Base-by-base conservation (phyloP, 2,888 invertebrate species). In the Hirtodrosophila alboralis region DNA sequence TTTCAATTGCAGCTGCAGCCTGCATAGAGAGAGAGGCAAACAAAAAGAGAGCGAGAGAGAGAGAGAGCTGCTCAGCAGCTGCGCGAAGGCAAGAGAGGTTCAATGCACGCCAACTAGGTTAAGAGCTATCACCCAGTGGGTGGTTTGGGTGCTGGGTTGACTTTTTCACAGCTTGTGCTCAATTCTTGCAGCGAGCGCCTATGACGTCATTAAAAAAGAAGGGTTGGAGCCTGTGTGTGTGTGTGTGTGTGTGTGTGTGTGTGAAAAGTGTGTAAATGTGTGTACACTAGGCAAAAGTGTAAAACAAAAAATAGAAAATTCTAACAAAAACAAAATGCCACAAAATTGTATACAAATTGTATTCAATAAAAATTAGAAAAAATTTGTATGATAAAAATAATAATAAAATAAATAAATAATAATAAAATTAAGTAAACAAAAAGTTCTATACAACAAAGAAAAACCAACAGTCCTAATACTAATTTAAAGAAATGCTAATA, bases 71-170 rank as follows among this genome's bases (percentile, higher is more conserved):
- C 23, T 7, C 23, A 28, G 49, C 65, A 43, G 30, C 44, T 52
- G 62, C 61, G 45, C 52, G 9, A 18, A 5, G n/a, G 8, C 5
- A 8, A 3, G 43, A 31, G 44, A 36, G 61, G 80, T 80, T 80
- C 80, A 80, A 75, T 66, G 80, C 45, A 75, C 80, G 75, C 43
- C 75, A 80, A 77, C 61, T 80, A 77, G 80, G 80, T 80, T 80
- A 79, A 65, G 51, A 54, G 61, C 34, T 43, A 16, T n/a, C 10
- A 8, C 16, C n/a, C 18, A 10, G 34, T 21, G 10, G 10, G 7
- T 14, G 40, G 21, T 27, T 13, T 23, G 23, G 23, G 7, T 23
- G 23, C 5, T 3, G 4, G 23, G 23, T 3, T 6, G 23, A 8
- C 2, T 3, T 6, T 8, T 3, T 38, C 16, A 37, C 47, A 21